Evolutionary conservation across 1,140 invertebrate genomes (phyloP).

Genomic region (Proctacanthus coquilletti): DNA sequence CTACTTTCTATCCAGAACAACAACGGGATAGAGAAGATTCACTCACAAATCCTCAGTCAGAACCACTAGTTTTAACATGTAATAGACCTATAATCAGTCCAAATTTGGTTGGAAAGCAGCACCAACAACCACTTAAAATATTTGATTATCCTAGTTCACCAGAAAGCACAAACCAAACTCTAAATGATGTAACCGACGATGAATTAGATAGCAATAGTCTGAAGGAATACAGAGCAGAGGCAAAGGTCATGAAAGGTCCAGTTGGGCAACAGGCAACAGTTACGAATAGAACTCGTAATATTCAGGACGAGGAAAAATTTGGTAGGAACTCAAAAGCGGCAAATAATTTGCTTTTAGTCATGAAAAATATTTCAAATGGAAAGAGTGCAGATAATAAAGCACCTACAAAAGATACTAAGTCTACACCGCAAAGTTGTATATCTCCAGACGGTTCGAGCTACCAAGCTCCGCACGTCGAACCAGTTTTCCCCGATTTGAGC

Average conservation of each 20-base stretch:
- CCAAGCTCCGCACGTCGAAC: slow-evolving; percentile 23
- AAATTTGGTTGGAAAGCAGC: neutral
- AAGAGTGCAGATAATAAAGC: neutral
- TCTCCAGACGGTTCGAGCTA: slow-evolving; percentile 23
- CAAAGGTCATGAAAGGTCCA: slow-evolving; percentile 47
- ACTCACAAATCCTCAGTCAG: slow-evolving; percentile 20
- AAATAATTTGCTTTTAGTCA: slow-evolving; percentile 19
- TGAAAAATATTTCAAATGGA: slow-evolving; percentile 15
- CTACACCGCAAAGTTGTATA: slow-evolving; percentile 14
- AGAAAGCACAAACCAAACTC: slow-evolving; percentile 16
- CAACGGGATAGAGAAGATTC: slow-evolving; percentile 6
- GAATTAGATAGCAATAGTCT: slow-evolving; percentile 23
- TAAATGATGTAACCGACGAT: slow-evolving; percentile 24
- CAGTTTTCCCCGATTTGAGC: slow-evolving; percentile 21
- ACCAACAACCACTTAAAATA: slow-evolving; percentile 5
- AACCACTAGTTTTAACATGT: slow-evolving; percentile 20
- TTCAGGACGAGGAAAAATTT: slow-evolving; percentile 25
- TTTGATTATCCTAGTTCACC: slow-evolving; percentile 17
- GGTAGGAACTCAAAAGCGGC: slow-evolving; percentile 22
- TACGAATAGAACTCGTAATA: slow-evolving; percentile 14
- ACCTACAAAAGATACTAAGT: slow-evolving; percentile 7
- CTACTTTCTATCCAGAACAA: no score
- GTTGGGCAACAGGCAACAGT: slow-evolving; percentile 39
- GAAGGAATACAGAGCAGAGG: slow-evolving; percentile 39
- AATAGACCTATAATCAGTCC: slow-evolving; percentile 17